These are phyloP conservation scores for Natrix natrix DNA, from an alignment of 2,797 vertebrate species.

Conservation along the genomic window DNA sequence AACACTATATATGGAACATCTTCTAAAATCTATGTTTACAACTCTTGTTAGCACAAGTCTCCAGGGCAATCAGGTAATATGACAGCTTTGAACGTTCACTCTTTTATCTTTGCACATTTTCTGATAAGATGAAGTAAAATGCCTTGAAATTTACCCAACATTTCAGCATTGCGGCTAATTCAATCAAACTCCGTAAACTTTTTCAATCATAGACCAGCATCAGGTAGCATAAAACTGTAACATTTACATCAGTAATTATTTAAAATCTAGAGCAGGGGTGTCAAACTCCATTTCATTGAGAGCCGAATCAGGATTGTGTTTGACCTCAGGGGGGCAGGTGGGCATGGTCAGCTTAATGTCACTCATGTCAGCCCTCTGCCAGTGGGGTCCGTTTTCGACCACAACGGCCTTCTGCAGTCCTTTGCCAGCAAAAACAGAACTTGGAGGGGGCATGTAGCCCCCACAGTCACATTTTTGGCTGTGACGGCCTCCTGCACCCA, in stretches of 20 bases:
- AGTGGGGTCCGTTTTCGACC: no score
- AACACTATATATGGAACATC: not conserved
- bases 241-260: not conserved
- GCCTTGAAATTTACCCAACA: not conserved
- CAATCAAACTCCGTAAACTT: not conserved
- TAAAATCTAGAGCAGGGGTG: no score
- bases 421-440: no score
- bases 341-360: no score
- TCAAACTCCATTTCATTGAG: no score
- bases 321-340: no score
- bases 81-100: not conserved
- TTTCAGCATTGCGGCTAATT: not conserved
- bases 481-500: no score
- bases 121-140: not conserved
- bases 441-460: no score
- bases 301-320: no score
- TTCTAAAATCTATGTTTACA: slow-evolving; percentile 3
- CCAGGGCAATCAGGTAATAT: not conserved
- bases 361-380: no score
- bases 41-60: not conserved
- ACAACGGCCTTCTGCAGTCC: no score
- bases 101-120: slow-evolving; percentile 11
- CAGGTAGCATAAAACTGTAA: not conserved
- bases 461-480: no score
- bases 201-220: not conserved